phyloP scores from a whole-genome alignment of 2,888 invertebrate genomes.

The Neria commutata region DNA sequence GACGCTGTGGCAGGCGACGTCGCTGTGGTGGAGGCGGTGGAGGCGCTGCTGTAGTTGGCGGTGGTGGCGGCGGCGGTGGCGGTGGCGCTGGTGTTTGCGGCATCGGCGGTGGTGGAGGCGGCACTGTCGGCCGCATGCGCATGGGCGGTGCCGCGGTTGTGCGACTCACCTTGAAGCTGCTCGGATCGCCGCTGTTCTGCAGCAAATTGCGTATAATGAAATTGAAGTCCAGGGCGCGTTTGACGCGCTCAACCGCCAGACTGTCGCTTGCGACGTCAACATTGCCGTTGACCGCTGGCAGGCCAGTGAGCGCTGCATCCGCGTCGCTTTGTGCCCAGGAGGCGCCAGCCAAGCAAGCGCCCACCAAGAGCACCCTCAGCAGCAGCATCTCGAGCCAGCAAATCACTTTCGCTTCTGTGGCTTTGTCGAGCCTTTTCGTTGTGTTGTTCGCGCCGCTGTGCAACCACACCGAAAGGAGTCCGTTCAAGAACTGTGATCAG shows the following conservation, averaged over 20 bases:
- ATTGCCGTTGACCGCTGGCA: conserved; percentile 9
- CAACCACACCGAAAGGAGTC: conserved; percentile 29
- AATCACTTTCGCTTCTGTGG: neutral
- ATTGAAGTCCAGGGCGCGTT: conserved; percentile 47
- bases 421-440: neutral
- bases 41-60: neutral
- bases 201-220: conserved; percentile 46
- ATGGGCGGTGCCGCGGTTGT: too few relatives aligned
- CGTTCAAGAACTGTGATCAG: conserved; percentile 31
- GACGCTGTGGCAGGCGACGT: too few relatives aligned
- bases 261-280: conserved; percentile 1
- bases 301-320: neutral
- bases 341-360: conserved; percentile 11
- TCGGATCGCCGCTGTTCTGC: conserved; percentile 47
- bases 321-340: neutral
- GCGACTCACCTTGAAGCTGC: conserved; percentile 38
- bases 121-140: too few relatives aligned
- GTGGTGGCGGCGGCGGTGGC: neutral
- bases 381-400: conserved; percentile 19
- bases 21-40: too few relatives aligned
- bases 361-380: conserved; percentile 11
- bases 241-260: conserved; percentile 32
- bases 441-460: neutral
- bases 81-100: neutral
- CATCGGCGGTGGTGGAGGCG: neutral